Conservation (phyloP, 2,113 vertebrate species). For the Cheirogaleus medius region DNA sequence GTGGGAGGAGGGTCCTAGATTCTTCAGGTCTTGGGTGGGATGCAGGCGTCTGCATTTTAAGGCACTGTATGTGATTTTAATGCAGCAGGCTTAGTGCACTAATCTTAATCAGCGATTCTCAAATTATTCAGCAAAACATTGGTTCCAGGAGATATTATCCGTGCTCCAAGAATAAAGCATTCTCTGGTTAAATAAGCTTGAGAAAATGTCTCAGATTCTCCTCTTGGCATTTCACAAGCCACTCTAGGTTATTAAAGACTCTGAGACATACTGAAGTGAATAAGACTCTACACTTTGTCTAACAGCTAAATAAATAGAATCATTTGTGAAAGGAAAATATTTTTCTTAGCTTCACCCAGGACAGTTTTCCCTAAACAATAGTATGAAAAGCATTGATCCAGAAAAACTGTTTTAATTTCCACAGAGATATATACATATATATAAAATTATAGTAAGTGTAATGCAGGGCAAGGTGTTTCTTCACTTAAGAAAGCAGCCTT, state of each 20-base stretch:
- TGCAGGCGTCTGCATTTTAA: not conserved
- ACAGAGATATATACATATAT: no score
- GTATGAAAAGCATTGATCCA: not conserved
- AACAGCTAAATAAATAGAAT: not conserved
- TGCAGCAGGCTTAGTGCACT: not conserved
- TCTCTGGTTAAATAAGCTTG: not conserved
- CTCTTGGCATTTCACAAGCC: not conserved
- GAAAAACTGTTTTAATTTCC: not conserved
- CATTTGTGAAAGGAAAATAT: not conserved
- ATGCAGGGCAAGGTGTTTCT: not conserved
- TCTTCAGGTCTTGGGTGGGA: not conserved
- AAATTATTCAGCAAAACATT: conserved; percentile 22
- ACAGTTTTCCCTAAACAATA: not conserved
- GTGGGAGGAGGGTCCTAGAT: not conserved
- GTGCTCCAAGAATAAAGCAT: not conserved
- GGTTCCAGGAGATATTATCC: not conserved
- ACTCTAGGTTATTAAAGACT: not conserved
- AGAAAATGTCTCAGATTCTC: not conserved
- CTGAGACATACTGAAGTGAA: not conserved
- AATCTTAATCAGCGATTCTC: not conserved
- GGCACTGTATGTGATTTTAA: not conserved
- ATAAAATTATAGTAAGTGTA: not conserved
- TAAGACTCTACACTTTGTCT: not conserved
- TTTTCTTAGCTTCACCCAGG: not conserved
- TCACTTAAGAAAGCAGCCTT: not conserved